A percentile compares a stretch with the other conserved stretches of the same genome.
These are phyloP conservation scores for Myathropa florea DNA, from an alignment of 2,888 invertebrate genomes.

Conservation along the genomic window DNA sequence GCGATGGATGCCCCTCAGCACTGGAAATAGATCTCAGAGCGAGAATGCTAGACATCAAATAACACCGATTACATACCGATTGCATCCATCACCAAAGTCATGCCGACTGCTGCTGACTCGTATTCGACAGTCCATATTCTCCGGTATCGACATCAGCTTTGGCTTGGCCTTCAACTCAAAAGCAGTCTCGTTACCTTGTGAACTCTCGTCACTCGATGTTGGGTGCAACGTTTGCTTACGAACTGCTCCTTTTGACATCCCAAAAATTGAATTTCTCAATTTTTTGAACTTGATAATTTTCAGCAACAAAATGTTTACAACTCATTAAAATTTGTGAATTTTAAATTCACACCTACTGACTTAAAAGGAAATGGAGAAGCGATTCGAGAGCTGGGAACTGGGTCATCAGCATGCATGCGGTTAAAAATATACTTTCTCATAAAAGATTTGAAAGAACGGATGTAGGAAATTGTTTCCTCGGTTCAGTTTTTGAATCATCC, in stretches of 20 bases:
- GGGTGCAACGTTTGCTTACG: not conserved
- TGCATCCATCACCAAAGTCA: not conserved
- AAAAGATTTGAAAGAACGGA: not conserved
- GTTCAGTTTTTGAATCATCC: not conserved
- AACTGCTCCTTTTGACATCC: constrained; percentile 5
- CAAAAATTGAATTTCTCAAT: not conserved
- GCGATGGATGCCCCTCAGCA: not conserved
- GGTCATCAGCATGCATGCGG: not conserved
- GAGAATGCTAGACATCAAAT: not conserved
- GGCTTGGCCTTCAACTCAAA: not conserved
- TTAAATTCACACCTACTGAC: not conserved
- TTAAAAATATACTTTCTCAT: not conserved
- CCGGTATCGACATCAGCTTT: constrained; percentile 6
- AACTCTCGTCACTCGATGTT: not conserved
- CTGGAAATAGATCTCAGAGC: not conserved
- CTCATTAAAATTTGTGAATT: not conserved
- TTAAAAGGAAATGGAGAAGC: not conserved
- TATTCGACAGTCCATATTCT: too few relatives aligned
- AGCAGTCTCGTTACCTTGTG: not conserved
- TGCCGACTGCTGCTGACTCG: not conserved
- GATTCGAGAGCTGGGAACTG: not conserved
- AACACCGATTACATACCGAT: not conserved
- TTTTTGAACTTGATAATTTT: not conserved
- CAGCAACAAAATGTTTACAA: not conserved
- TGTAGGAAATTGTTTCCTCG: not conserved